These are phyloP conservation scores for Heliconius melpomene DNA, from an alignment of 1,140 invertebrate species.

Conservation along the genomic window DNA sequence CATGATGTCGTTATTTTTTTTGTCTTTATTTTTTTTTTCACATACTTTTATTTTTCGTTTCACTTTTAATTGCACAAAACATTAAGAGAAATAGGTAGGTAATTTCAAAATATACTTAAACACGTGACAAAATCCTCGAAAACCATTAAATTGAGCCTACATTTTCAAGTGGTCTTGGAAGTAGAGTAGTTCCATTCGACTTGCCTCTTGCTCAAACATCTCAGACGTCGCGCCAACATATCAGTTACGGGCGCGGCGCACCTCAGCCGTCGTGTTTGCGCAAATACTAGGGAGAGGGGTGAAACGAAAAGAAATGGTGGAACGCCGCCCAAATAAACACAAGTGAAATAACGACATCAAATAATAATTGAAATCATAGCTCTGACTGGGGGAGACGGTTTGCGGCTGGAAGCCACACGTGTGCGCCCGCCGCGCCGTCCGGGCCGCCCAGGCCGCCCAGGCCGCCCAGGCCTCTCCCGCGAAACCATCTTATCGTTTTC, in stretches of 20 bases:
- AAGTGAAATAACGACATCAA: slow-evolving; percentile 77
- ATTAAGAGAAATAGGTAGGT: neutral
- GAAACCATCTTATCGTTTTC: slow-evolving; percentile 38
- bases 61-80: neutral
- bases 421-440: slow-evolving; percentile 39
- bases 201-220: slow-evolving; percentile 64
- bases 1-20: too few relatives aligned
- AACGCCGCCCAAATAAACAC: slow-evolving; percentile 74
- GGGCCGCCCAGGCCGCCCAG: slow-evolving; percentile 11
- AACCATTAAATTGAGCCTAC: slow-evolving; percentile 1
- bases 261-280: slow-evolving; percentile 59
- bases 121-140: neutral
- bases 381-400: slow-evolving; percentile 51
- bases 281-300: slow-evolving; percentile 70
- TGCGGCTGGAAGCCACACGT: slow-evolving; percentile 49
- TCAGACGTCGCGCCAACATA: slow-evolving; percentile 62
- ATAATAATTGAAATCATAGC: slow-evolving; percentile 78
- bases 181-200: slow-evolving; percentile 41
- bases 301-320: slow-evolving; percentile 66
- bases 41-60: neutral
- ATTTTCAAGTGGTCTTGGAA: neutral
- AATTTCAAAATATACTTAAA: neutral
- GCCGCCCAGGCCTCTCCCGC: slow-evolving; percentile 22
- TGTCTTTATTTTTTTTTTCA: too few relatives aligned
- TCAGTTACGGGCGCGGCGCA: slow-evolving; percentile 65